Conservation (phyloP, 2,888 invertebrate genomes). For the Proisotoma minuta region DNA sequence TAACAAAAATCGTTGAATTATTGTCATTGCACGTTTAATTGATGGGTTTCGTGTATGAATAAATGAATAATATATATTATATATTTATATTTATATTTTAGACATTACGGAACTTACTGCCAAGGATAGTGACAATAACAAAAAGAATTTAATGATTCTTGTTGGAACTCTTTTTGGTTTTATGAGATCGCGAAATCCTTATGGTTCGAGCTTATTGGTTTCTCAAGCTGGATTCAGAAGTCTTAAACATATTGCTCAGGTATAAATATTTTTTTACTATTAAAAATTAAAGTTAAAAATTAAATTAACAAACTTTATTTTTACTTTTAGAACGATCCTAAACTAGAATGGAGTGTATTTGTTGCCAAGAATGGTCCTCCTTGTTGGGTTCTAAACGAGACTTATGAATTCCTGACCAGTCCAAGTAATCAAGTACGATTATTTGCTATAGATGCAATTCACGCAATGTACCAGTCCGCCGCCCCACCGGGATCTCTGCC, state of each 20-base stretch:
- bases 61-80: too few relatives aligned
- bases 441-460: conserved; percentile 27
- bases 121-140: conserved; percentile 9
- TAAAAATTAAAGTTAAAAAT: background rate
- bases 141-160: conserved; percentile 36
- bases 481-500: conserved; percentile 15
- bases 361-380: conserved; percentile 5
- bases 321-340: conserved; percentile 19
- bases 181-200: conserved; percentile 5
- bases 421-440: conserved; percentile 29
- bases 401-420: conserved; percentile 16
- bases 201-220: conserved; percentile 17
- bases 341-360: conserved; percentile 23
- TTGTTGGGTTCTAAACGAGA: conserved; percentile 30
- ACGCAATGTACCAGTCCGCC: conserved; percentile 17
- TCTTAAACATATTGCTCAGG: conserved; percentile 28
- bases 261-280: background rate
- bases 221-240: conserved; percentile 21
- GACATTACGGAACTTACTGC: conserved; percentile 19
- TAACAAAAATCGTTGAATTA: background rate
- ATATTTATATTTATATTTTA: background rate
- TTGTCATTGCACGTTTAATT: background rate
- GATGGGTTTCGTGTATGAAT: too few relatives aligned
- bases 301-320: background rate
- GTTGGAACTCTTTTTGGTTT: conserved; percentile 25